Percentiles rank a stretch among this genome's conserved stretches.
These are phyloP conservation scores for Caenorhabditis panamensis DNA, from an alignment of 2,888 invertebrate species.

Conservation along the genomic window DNA sequence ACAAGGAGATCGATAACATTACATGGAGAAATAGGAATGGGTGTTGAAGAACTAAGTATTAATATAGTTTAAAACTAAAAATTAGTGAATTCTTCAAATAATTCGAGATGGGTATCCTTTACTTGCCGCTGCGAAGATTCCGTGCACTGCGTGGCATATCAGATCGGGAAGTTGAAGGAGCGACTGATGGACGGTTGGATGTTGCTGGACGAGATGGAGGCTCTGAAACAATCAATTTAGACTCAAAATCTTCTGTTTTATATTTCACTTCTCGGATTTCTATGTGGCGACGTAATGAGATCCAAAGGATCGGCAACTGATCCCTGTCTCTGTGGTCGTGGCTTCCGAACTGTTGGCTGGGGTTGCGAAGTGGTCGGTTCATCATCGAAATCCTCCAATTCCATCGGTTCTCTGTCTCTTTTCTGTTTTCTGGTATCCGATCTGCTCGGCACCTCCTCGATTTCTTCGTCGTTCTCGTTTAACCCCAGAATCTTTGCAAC, in stretches of 20 bases:
- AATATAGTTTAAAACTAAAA: too few species aligned
- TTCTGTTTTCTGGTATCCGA: background rate
- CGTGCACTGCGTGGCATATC: constrained; percentile 22
- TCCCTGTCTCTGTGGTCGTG: background rate
- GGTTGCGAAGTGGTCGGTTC: background rate
- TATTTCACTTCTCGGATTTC: constrained; percentile 18
- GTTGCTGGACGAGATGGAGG: constrained; percentile 26
- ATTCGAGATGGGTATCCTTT: too few species aligned
- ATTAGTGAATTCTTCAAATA: too few species aligned
- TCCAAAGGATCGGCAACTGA: background rate
- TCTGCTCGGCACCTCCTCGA: background rate
- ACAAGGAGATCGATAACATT: too few species aligned
- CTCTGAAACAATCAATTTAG: too few species aligned
- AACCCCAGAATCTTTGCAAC: constrained; percentile 16
- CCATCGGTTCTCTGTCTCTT: background rate
- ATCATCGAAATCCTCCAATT: background rate
- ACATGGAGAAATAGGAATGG: background rate
- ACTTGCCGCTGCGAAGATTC: constrained; percentile 12
- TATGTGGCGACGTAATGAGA: constrained; percentile 2
- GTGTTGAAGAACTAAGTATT: background rate
- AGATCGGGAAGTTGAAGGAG: background rate
- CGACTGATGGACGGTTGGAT: constrained; percentile 11
- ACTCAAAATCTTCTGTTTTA: too few species aligned
- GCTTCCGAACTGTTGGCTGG: background rate
- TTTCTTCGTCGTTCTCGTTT: background rate